Percentiles rank a stretch among this genome's conserved stretches.
These are phyloP conservation scores for Melanostoma mellinum DNA, from an alignment of 2,888 invertebrate species.

Conservation along the genomic window DNA sequence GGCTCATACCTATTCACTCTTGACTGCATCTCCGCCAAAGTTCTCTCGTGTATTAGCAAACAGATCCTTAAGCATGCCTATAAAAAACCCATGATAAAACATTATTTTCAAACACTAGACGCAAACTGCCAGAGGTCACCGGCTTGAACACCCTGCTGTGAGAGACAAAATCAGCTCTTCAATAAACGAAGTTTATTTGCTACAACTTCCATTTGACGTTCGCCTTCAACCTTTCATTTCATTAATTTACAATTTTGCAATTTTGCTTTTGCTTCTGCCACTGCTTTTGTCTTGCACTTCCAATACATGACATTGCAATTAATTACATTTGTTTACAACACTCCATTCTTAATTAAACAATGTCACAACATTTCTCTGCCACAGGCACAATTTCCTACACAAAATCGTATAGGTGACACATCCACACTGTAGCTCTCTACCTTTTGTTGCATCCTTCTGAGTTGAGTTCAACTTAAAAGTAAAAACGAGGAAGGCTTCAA, in stretches of 20 bases:
- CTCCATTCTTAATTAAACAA: conserved; percentile 68
- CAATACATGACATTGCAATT: conserved; percentile 65
- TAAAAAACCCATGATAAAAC: no score
- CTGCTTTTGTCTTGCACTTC: conserved; percentile 42
- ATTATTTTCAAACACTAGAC: no score
- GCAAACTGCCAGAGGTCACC: no score
- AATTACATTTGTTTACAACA: conserved; percentile 69
- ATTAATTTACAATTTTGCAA: conserved; percentile 8
- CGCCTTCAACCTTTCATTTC: conserved; percentile 30
- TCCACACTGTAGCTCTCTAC: neutral
- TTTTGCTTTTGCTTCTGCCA: neutral
- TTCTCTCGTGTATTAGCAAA: no score
- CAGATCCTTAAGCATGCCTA: no score
- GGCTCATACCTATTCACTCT: no score
- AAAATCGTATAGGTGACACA: conserved; percentile 17
- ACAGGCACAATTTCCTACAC: conserved; percentile 49
- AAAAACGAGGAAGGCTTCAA: no score
- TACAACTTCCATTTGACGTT: neutral
- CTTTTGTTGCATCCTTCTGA: conserved; percentile 29
- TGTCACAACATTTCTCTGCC: conserved; percentile 66
- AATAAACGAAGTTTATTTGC: no score
- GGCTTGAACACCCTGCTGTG: no score
- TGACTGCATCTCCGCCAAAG: no score
- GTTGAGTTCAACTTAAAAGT: conserved; percentile 55
- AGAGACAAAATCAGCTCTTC: no score